Evolutionary conservation across 2,888 invertebrate species (phyloP).

Genomic region (Drosophila nigritarsus): DNA sequence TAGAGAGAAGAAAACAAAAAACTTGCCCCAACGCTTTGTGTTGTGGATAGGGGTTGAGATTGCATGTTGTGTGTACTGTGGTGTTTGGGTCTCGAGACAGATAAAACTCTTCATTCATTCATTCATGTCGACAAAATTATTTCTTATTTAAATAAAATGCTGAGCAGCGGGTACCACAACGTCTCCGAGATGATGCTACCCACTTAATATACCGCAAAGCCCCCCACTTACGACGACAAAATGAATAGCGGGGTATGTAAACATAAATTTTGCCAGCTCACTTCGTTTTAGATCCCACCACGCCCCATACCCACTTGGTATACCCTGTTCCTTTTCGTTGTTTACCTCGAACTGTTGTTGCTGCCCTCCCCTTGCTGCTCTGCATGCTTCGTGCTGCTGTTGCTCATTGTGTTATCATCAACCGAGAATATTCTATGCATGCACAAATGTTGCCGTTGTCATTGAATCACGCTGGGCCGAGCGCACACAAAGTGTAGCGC

Average conservation of each 20-base stretch:
- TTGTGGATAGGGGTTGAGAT: constrained; percentile 30
- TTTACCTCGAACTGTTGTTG: background rate
- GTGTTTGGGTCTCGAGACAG: constrained; percentile 44
- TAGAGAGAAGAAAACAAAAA: constrained; percentile 38
- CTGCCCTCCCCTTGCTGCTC: background rate
- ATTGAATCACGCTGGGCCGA: constrained; percentile 74
- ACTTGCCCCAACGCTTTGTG: constrained; percentile 47
- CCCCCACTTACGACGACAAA: constrained; percentile 75
- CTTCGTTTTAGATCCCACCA: constrained; percentile 31
- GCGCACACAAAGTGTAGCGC: constrained; percentile 6
- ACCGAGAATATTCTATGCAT: constrained; percentile 80
- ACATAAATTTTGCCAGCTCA: constrained; percentile 79
- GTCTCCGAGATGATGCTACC: constrained; percentile 70
- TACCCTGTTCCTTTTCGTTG: constrained; percentile 4
- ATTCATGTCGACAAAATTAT: constrained; percentile 82
- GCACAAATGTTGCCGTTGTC: constrained; percentile 81
- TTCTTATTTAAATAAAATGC: constrained; percentile 82
- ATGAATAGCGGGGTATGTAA: constrained; percentile 80
- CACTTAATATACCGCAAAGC: constrained; percentile 80
- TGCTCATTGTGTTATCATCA: constrained; percentile 77
- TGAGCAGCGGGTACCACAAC: constrained; percentile 36
- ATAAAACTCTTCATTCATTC: constrained; percentile 81
- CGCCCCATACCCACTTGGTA: background rate
- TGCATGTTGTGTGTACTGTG: background rate
- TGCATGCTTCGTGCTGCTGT: constrained; percentile 15